Percentiles rank a stretch among this genome's conserved stretches.
Evolutionary conservation across 2,113 vertebrate species (phyloP).

Genomic region (Mirounga angustirostris): DNA sequence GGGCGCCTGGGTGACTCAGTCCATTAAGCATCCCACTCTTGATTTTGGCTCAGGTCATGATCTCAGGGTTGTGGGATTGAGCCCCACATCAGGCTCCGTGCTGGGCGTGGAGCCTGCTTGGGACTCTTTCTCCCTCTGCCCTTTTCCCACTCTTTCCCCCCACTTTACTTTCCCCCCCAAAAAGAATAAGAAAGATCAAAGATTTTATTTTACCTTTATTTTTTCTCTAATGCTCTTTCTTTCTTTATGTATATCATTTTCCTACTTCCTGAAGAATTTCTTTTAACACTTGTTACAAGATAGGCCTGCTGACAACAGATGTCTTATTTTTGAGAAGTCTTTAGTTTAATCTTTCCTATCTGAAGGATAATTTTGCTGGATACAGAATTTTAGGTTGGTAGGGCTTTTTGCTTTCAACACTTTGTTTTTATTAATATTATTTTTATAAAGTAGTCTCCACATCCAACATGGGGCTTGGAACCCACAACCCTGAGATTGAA

Average conservation of each 20-base stretch:
- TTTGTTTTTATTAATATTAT: neutral
- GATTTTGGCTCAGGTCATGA: neutral
- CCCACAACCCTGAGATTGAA: neutral
- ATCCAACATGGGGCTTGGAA: too few relatives aligned
- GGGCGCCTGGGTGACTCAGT: neutral
- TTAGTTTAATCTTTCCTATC: neutral
- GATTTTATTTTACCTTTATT: neutral
- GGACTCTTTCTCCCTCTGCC: neutral
- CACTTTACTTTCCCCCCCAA: accelerated
- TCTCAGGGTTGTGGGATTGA: neutral
- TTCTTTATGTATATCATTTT: neutral
- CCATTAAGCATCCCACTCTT: neutral
- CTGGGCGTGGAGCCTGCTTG: neutral
- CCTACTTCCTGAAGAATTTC: neutral
- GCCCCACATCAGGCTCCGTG: neutral
- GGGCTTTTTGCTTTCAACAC: neutral
- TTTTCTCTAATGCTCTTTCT: neutral
- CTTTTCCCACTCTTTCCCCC: neutral
- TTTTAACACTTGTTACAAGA: neutral
- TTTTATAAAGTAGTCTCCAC: too few relatives aligned
- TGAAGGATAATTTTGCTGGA: neutral
- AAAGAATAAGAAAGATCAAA: neutral
- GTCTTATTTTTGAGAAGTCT: neutral
- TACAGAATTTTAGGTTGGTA: neutral
- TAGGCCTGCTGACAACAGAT: neutral